These are phyloP conservation scores for Idaea straminata DNA, from an alignment of 2,888 invertebrate genomes.

Conservation along the genomic window DNA sequence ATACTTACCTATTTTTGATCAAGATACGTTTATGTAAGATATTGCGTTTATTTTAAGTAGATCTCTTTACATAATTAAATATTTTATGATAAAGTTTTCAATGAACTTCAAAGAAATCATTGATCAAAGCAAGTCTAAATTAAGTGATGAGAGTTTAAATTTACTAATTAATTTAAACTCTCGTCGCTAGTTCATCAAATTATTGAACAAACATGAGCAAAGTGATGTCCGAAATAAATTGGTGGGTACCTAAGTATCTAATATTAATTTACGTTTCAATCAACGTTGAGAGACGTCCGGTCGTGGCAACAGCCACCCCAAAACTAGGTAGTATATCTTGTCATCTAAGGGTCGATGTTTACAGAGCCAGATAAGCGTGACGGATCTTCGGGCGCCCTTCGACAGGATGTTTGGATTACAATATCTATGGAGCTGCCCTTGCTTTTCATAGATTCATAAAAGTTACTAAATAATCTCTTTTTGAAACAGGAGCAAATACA, in stretches of 20 bases:
- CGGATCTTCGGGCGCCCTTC: constrained; percentile 55
- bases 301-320: constrained; percentile 29
- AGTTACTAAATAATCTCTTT: background rate
- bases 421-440: background rate
- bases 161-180: background rate
- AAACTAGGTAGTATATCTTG: constrained; percentile 34
- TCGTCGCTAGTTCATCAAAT: background rate
- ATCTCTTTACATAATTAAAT: no score
- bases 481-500: no score
- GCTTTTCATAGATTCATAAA: background rate
- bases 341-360: constrained; percentile 58
- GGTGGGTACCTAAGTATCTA: constrained; percentile 1
- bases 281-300: constrained; percentile 17
- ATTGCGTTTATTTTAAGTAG: no score
- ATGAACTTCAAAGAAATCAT: no score
- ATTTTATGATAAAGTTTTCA: no score
- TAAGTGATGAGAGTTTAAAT: no score
- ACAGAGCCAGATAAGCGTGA: constrained; percentile 61
- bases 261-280: constrained; percentile 23
- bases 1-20: no score
- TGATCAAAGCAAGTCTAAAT: no score
- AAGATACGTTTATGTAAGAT: no score
- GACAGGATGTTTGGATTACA: constrained; percentile 34
- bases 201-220: constrained; percentile 8
- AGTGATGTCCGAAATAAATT: constrained; percentile 13